Base-by-base conservation (phyloP, 2,797 vertebrate genomes). In the Mormyrops boulengeri region DNA sequence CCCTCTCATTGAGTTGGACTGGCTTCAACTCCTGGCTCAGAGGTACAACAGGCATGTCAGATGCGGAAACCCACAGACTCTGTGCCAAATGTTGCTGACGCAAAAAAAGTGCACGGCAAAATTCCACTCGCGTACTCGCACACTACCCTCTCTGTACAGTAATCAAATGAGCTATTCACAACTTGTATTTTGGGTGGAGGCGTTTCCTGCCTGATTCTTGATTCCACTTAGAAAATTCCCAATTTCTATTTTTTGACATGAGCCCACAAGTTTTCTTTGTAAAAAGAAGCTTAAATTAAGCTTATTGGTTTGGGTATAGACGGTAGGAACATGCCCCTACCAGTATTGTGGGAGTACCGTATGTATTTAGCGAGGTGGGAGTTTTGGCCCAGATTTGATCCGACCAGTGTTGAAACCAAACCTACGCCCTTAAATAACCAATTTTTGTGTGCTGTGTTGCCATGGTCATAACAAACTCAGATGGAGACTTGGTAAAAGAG, bases 81-180 rank as follows among this genome's bases (percentile, higher is more conserved):
- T 47, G 30, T 17, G 49, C 50, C 49, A 52, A 26, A 12, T 53
- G 11, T 4, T 14, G 30, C 53, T 38, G 49, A 87, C 30, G 52
- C 26, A 34, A 87, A 30, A 87, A 12, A 38, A 2, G 26, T 26
- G 38, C 85, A 38, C 19, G 60, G 4, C 73, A 41, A 4, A 80
- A 6, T 38, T 41, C 11, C 26, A 80, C 73, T 14, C 73, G 3
- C 26, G 11, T 7, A 38, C 14, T 49, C 8, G 2, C 50, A 87
- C 85, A 87, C 85, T 87, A 9, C 26, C 1, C 50, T 55, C 85
- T 87, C 85, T 57, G 30, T 87, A 87, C 53, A 87, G 49, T 22
- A 17, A 34, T 85, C 49, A 85, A 53, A 22, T 85, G 84, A 50
- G 84, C 85, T 41, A 57, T 87, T 87, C 85, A 87, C 52, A 52